phyloP scores from a whole-genome alignment of 1,140 invertebrate genomes.

The Drosophila repleta region DNA sequence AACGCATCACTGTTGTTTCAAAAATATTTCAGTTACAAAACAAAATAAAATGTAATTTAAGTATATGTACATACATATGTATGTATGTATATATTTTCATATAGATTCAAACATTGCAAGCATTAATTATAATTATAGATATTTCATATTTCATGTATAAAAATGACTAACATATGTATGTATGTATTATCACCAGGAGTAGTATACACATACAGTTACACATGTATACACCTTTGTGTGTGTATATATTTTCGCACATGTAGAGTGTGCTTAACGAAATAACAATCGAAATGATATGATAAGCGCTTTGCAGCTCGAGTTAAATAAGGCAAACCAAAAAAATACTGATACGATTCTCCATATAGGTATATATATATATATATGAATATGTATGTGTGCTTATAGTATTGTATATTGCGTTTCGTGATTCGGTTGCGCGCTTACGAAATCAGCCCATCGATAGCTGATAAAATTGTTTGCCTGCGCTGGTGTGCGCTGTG shows the following conservation, averaged over 20 bases:
- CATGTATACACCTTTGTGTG: neutral
- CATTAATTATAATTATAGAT: too few species aligned
- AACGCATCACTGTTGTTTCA: slow-evolving; percentile 34
- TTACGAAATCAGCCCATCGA: slow-evolving; percentile 43
- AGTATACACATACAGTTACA: neutral
- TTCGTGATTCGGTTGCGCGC: slow-evolving; percentile 19
- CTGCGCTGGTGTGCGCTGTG: neutral
- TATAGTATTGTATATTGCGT: slow-evolving; percentile 11
- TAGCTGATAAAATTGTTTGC: slow-evolving; percentile 34
- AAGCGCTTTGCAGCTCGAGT: neutral
- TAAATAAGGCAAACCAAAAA: neutral
- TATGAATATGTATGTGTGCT: neutral
- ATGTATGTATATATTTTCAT: too few species aligned
- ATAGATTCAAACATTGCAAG: too few species aligned
- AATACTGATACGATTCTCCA: neutral
- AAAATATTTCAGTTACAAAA: slow-evolving; percentile 12
- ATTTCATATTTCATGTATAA: too few species aligned
- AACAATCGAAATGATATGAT: slow-evolving; percentile 1
- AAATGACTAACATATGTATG: too few species aligned
- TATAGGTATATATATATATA: neutral
- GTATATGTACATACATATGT: too few species aligned
- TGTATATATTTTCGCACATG: neutral
- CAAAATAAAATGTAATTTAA: neutral
- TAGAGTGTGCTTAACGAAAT: neutral
- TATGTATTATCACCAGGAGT: too few species aligned